phyloP scores from a whole-genome alignment of 1,140 invertebrate genomes.

The Drosophila bipectinata region DNA sequence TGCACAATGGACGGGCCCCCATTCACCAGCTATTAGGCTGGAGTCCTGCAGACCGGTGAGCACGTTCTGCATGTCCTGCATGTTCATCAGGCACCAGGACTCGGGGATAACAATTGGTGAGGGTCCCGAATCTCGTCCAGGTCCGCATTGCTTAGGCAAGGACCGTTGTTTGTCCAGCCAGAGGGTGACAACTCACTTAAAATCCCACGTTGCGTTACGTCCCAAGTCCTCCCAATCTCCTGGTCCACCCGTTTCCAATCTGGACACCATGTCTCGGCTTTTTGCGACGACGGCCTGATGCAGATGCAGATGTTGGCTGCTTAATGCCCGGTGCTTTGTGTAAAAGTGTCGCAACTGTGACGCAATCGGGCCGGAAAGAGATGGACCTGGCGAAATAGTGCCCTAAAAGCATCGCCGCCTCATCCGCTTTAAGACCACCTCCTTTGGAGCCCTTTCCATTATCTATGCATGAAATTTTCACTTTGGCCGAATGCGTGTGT shows the following conservation, averaged over 20 bases:
- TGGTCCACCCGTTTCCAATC: slow-evolving; percentile 9
- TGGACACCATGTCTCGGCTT: slow-evolving; percentile 21
- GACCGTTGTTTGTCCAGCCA: slow-evolving; percentile 55
- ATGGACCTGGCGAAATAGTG: background rate
- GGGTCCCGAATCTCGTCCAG: slow-evolving; percentile 1
- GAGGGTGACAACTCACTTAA: slow-evolving; percentile 71
- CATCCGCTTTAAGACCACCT: slow-evolving; percentile 30
- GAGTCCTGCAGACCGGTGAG: slow-evolving; percentile 9
- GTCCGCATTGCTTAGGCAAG: slow-evolving; percentile 21
- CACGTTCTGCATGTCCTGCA: slow-evolving; percentile 15
- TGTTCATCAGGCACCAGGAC: slow-evolving; percentile 5
- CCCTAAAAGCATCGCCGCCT: slow-evolving; percentile 20
- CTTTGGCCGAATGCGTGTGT: slow-evolving; percentile 44
- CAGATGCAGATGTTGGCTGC: slow-evolving; percentile 34
- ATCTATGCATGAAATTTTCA: slow-evolving; percentile 59
- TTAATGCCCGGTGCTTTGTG: slow-evolving; percentile 45
- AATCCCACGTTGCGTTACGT: slow-evolving; percentile 30
- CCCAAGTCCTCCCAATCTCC: slow-evolving; percentile 11
- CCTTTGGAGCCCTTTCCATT: slow-evolving; percentile 14
- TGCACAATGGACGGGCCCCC: slow-evolving; percentile 38
- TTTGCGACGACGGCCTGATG: slow-evolving; percentile 16
- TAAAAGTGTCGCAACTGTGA: slow-evolving; percentile 32
- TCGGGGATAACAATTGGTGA: slow-evolving; percentile 16
- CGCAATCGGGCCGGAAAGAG: slow-evolving; percentile 3
- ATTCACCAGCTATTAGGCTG: slow-evolving; percentile 54